phyloP scores from a whole-genome alignment of 2,797 vertebrate species.

The Phalanger gymnotis region DNA sequence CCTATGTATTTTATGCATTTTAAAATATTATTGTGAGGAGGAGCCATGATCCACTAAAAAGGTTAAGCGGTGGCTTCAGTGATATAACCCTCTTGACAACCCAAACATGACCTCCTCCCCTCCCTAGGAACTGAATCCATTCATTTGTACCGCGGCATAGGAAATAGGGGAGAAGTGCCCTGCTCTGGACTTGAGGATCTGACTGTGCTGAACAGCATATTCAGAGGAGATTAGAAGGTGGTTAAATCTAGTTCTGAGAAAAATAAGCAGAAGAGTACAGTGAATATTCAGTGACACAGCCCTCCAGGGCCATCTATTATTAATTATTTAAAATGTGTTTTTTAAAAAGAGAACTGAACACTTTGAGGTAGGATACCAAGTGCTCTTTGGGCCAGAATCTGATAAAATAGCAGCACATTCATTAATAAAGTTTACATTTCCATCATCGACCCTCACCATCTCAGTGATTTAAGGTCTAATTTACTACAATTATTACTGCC shows the following conservation, averaged over 20 bases:
- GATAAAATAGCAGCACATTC: not conserved
- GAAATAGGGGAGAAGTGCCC: not conserved
- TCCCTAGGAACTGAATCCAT: not conserved
- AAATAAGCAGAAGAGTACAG: not conserved
- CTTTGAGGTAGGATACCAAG: not conserved
- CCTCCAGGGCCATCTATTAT: not conserved
- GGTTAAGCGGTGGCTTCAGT: not conserved
- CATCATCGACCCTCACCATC: not conserved
- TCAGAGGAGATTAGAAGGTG: not conserved
- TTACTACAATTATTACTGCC: not conserved
- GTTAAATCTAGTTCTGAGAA: not conserved
- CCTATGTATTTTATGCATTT: not conserved
- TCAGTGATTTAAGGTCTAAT: not conserved
- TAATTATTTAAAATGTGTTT: not conserved
- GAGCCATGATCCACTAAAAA: not conserved
- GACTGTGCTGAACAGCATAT: not conserved
- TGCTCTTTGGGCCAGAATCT: not conserved
- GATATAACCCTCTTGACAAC: too few species aligned
- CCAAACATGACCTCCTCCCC: not conserved
- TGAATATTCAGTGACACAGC: not conserved
- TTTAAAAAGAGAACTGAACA: not conserved
- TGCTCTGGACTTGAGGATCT: not conserved
- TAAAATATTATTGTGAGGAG: not conserved
- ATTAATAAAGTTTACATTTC: not conserved
- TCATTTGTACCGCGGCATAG: not conserved